A percentile compares a stretch with the other conserved stretches of the same genome.
These are phyloP conservation scores for Prunella strophiata DNA, from an alignment of 2,797 vertebrate genomes.

Conservation along the genomic window DNA sequence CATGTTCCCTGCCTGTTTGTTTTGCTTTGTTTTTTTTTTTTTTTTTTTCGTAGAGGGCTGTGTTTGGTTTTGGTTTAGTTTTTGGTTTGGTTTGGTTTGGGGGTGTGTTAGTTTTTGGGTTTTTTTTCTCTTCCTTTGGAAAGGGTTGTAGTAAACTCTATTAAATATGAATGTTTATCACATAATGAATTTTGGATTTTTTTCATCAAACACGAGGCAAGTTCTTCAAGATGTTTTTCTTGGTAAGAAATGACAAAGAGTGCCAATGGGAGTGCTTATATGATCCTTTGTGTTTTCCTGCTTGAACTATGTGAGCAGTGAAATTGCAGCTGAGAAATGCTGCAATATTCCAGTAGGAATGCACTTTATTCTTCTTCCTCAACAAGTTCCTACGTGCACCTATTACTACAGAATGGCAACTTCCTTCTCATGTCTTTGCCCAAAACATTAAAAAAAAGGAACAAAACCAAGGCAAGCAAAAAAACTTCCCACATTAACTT, in stretches of 20 bases:
- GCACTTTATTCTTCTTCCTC: neutral
- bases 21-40: neutral
- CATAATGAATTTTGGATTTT: neutral
- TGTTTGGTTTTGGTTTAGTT: neutral
- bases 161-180: neutral
- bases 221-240: neutral
- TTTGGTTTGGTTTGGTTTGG: neutral
- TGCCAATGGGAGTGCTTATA: neutral
- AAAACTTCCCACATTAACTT: neutral
- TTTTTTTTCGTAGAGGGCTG: neutral
- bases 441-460: neutral
- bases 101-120: neutral
- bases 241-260: neutral
- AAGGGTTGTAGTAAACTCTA: neutral
- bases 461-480: neutral
- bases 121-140: neutral
- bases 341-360: neutral
- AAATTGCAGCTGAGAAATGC: neutral
- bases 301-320: neutral
- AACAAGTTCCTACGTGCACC: neutral
- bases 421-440: neutral
- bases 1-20: neutral
- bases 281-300: neutral
- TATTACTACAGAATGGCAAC: neutral
- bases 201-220: neutral